Evolutionary conservation across 2,113 vertebrate genomes (phyloP), one percentile per base, ranked within the genome.

Genomic region (Nyctibius bracteatus): DNA sequence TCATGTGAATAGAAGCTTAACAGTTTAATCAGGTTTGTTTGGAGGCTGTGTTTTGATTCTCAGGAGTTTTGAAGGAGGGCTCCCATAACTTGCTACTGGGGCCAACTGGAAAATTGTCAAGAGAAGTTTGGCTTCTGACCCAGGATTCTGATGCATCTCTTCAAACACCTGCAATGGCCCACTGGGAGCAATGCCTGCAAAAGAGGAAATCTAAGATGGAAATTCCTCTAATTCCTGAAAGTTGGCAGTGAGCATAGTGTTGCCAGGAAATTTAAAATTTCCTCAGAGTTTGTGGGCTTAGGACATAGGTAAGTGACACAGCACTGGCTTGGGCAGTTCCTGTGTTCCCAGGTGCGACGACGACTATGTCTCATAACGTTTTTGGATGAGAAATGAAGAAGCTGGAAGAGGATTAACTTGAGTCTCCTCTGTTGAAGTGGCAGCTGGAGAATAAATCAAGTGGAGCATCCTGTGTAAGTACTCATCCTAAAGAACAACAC

Each of bases 21-120:
- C 72, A 81, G 90, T 96, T 96, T 95, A 96, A 96, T 96, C 94
- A 88, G 93, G 80, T 78, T 90, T 72, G 57, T 57, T 88, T 81
- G 25, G 72, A 70, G 41, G 39, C 57, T 92, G 37, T 71, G 33
- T 61, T 91, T 71, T 31, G 49, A 41, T 68, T 81, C 57, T 91
- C 52, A 17, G 27, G 72, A 86, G 47, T 58, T 70, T 88, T 58
- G 72, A 58, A 73, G 81, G 61, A 73, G 7, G 49, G 18, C 52
- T 86, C 37, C 63, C 20, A 3, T 51, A 41, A 27, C 27, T 78
- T 81, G 39, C 14, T 91, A 0, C 52, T 61, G 49, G 44, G 83
- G 43, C 75, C 72, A 93, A 39, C 59, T 92, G 72, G 83, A 96
- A 92, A 46, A n/a, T 10, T 61, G 63, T 96, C 78, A 68, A 31